Evolutionary conservation across 2,113 vertebrate genomes (phyloP), one percentile per base, ranked within the genome.

Genomic region (Nesoenas mayeri): DNA sequence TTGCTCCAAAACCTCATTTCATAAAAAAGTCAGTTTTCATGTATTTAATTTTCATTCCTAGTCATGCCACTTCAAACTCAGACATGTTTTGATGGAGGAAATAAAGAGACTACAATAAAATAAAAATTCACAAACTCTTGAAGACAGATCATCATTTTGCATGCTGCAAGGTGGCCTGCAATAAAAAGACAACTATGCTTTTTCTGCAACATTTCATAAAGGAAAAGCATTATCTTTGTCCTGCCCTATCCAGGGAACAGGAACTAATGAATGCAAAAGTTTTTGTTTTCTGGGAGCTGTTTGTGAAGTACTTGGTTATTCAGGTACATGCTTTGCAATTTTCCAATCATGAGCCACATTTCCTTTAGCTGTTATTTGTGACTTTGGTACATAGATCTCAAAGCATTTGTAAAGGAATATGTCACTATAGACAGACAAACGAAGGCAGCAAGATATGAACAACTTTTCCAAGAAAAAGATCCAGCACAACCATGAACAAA

Each of bases 21-120:
- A 89, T 91, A 83, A 94, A 91, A 36, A 94, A 95, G 94, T 94
- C 83, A 91, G 92, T 72, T 96, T 85, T 95, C 93, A 96, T 95
- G 94, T 96, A 96, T 97, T 97, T 96, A 96, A 95, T 96, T 96
- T 96, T 96, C 96, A 93, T 93, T 93, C 88, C 80, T 84, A 97
- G 91, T 94, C 96, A 92, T 96, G 92, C 92, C 92, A 62, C 93
- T 97, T 96, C 91, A 86, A 96, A 84, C 94, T 92, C 93, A 96
- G 91, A 82, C 88, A 89, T 93, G 83, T 96, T 96, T 96, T 97
- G 95, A 96, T 96, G 91, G 88, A 85, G 67, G 84, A 91, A 96
- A 96, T 95, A 93, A 94, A 88, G 79, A 95, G 93, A 77, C 88
- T 79, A 73, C 88, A 93, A 77, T 93, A 96, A 96, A 95, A 93